A percentile compares a stretch with the other conserved stretches of the same genome.
Conservation (phyloP, 2,888 invertebrate genomes). For the Phania funesta region DNA sequence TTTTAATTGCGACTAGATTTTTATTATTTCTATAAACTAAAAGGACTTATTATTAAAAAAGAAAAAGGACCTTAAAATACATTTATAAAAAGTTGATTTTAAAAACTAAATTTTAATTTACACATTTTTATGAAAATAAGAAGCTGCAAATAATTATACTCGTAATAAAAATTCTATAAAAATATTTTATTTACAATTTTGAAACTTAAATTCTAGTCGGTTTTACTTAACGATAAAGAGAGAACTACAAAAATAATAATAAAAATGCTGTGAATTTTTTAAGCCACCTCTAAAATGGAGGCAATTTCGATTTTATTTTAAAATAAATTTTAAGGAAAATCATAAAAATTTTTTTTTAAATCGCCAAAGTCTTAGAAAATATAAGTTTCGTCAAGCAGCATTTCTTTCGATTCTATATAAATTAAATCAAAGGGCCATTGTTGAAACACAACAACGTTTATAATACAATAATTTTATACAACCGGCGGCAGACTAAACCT, state of each 20-base stretch:
- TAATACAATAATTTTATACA: too few relatives aligned
- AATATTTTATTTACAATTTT: slow-evolving; percentile 13
- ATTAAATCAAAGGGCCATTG: too few relatives aligned
- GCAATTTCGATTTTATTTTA: too few relatives aligned
- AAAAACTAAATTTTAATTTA: slow-evolving; percentile 1
- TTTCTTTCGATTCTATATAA: too few relatives aligned
- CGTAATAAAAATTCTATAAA: slow-evolving; percentile 28
- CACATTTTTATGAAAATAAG: background rate
- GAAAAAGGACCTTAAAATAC: too few relatives aligned
- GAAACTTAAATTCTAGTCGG: background rate
- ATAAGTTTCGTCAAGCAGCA: too few relatives aligned
- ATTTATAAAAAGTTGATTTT: slow-evolving; percentile 15
- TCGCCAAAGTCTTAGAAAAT: too few relatives aligned
- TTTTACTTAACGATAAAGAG: background rate
- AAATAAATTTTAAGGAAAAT: too few relatives aligned
- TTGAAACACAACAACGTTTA: too few relatives aligned
- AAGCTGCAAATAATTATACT: slow-evolving; percentile 8
- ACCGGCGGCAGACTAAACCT: too few relatives aligned
- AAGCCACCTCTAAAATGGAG: too few relatives aligned
- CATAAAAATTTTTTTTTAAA: too few relatives aligned
- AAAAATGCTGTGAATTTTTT: background rate
- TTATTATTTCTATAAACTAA: slow-evolving; percentile 47
- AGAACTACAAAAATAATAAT: background rate
- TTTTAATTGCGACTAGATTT: slow-evolving; percentile 65
- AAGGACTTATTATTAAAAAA: slow-evolving; percentile 8